These are phyloP conservation scores for Bos javanicus DNA, from an alignment of 2,113 vertebrate genomes.

Conservation along the genomic window DNA sequence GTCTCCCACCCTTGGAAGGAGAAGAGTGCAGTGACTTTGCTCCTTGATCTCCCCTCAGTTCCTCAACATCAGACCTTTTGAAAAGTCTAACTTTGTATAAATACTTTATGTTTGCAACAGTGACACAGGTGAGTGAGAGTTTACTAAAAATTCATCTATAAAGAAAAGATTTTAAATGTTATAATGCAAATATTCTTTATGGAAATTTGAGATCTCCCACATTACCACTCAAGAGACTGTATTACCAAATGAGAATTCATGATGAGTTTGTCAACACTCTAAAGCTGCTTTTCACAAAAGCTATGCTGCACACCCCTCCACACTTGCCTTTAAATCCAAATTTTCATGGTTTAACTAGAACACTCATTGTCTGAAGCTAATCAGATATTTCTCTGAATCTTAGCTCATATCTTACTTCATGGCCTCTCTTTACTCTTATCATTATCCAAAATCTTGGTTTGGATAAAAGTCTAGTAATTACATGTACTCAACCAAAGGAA, in stretches of 20 bases:
- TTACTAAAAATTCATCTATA: constrained; percentile 43
- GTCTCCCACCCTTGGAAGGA: background rate
- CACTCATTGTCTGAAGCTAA: background rate
- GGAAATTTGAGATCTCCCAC: constrained; percentile 62
- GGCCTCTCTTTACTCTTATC: background rate
- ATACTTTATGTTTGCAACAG: constrained; percentile 65
- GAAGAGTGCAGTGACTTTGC: background rate
- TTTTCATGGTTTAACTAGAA: background rate
- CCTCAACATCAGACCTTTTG: constrained; percentile 57
- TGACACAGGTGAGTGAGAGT: constrained; percentile 52
- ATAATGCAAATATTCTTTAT: constrained; percentile 40
- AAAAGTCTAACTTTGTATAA: constrained; percentile 53
- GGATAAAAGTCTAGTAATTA: background rate
- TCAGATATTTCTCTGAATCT: constrained; percentile 17
- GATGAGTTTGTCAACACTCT: constrained; percentile 57
- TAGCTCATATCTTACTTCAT: background rate
- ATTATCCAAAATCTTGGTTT: constrained; percentile 8
- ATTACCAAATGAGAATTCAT: constrained; percentile 40
- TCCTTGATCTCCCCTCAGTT: background rate
- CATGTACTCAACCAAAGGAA: constrained; percentile 3
- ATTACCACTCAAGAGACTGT: constrained; percentile 25
- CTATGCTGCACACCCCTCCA: background rate
- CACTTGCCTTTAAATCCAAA: background rate
- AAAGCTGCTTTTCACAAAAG: constrained; percentile 36
- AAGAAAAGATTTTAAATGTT: constrained; percentile 62